Evolutionary conservation across 2,888 invertebrate species (phyloP), one percentile per base, ranked within the genome.

Genomic region (Resseliella maxima): DNA sequence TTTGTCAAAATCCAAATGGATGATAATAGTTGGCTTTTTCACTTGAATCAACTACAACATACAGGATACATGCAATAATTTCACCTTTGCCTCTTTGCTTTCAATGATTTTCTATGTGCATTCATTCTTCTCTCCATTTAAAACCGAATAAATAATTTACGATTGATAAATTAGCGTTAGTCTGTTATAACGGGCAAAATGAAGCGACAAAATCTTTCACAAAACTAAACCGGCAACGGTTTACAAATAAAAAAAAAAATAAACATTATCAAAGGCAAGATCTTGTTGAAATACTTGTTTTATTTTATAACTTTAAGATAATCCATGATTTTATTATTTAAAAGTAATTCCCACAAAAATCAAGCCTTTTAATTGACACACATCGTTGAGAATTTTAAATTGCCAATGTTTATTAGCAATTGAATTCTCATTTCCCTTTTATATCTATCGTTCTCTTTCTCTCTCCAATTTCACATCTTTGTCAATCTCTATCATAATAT

Each of bases 1-100:
- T 83, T 83, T 83, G 83, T 83, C 38, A 83, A 83, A 59, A 83
- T 36, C 83, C 83, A 83, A 83, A 83, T 83, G 36, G 38, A 83
- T 83, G 38, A 83, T 38, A 38, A 83, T 72, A 72, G 72, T 72
- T 72, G 72, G 72, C 72, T 72, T 72, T 72, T 59, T 50, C 59
- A 72, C 15, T 3, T 31, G 72, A 72, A 31, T 35, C 72, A 72
- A 72, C 59, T n/a, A 72, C 27, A 72, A 72, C 72, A 72, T 31
- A 27, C 72, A 72, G 72, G 72, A 72, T 72, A 72, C 72, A 72
- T 31, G 72, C 72, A 72, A 72, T 72, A 27, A 12, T 72, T 72
- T 72, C 72, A 72, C 72, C 72, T 72, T 72, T 59, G 59, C 59
- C 59, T 24, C 59, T 59, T 72, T 15, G 72, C 27, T 31, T 31